Percentiles rank a stretch among this genome's conserved stretches.
Evolutionary conservation across 2,797 vertebrate genomes (phyloP).

Genomic region (Arctocebus calabarensis): DNA sequence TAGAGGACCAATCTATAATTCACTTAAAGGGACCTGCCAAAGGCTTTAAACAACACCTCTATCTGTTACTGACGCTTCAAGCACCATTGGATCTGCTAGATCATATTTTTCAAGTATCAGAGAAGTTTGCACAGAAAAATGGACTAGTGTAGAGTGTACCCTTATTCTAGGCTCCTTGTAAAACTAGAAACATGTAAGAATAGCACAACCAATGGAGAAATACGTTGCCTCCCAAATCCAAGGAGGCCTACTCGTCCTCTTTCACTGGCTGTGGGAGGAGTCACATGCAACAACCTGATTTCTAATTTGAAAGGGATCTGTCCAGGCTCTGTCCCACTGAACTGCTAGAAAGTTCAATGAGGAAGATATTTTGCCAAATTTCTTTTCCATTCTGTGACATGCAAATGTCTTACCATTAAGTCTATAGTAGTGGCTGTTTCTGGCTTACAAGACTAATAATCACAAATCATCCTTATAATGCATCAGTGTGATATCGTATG

Average conservation of each 20-base stretch:
- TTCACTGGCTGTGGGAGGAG: background rate
- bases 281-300: background rate
- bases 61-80: background rate
- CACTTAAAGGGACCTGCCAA: too few relatives aligned
- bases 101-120: background rate
- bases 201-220: background rate
- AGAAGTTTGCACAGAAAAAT: background rate
- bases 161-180: background rate
- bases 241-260: background rate
- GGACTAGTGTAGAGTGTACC: background rate
- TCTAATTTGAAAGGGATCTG: background rate
- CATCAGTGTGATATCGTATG: background rate
- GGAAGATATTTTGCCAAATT: background rate
- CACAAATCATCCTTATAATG: background rate
- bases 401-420: background rate
- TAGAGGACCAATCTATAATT: background rate
- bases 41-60: background rate
- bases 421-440: background rate
- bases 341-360: background rate
- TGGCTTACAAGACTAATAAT: background rate
- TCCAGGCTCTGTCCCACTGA: too few relatives aligned
- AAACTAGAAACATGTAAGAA: background rate
- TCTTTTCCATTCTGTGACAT: background rate
- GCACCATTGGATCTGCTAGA: background rate
- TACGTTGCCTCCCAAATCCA: background rate